Evolutionary conservation across 2,113 vertebrate genomes (phyloP).

Genomic region (Ctenomys sociabilis): DNA sequence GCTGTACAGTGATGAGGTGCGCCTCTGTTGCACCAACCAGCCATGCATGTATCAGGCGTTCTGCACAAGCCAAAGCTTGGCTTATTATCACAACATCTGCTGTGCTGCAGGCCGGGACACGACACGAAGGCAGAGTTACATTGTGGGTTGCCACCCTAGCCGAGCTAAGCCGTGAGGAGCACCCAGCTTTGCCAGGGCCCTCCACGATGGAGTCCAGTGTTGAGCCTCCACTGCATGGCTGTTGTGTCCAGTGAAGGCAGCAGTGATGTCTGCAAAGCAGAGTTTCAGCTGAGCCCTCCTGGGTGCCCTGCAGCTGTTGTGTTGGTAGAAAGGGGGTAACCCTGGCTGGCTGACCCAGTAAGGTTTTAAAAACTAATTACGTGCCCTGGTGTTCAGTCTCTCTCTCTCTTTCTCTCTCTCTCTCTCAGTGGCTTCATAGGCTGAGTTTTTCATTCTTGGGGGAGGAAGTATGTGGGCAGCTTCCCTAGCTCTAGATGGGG

Average conservation of each 20-base stretch:
- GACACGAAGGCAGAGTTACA: neutral
- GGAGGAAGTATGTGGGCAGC: neutral
- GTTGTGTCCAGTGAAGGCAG: neutral
- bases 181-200: neutral
- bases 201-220: neutral
- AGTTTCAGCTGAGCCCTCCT: neutral
- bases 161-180: neutral
- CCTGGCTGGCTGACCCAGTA: neutral
- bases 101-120: neutral
- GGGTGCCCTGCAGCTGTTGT: neutral
- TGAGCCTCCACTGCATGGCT: rapidly evolving
- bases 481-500: neutral
- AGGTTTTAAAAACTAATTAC: neutral
- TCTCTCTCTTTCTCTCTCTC: too few relatives aligned
- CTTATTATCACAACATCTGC: neutral
- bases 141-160: neutral
- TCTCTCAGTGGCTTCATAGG: neutral
- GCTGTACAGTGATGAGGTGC: neutral
- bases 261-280: neutral
- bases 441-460: neutral
- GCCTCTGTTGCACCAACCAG: neutral
- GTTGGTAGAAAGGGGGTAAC: neutral
- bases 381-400: neutral
- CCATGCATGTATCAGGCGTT: rapidly evolving
- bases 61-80: neutral